phyloP scores from a whole-genome alignment of 2,113 vertebrate genomes.

The Ahaetulla prasina region DNA sequence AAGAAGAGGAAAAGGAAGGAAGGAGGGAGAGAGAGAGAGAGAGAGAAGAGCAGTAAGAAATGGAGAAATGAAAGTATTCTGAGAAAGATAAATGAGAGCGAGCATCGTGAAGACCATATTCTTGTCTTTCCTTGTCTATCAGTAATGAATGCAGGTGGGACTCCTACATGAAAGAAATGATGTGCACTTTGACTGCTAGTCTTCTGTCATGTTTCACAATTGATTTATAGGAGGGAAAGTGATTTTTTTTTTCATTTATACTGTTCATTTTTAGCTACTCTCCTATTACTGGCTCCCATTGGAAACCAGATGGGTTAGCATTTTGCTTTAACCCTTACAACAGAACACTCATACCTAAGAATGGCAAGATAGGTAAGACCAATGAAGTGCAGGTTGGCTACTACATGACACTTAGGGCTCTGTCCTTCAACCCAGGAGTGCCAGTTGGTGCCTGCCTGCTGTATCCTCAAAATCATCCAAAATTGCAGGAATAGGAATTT shows the following conservation, averaged over 20 bases:
- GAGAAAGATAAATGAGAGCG: neutral
- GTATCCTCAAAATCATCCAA: neutral
- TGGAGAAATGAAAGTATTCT: neutral
- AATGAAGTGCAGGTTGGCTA: neutral
- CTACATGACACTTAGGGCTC: neutral
- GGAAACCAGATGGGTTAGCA: neutral
- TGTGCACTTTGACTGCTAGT: neutral
- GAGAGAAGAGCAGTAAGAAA: neutral
- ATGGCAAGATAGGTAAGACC: neutral
- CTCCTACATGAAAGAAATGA: neutral
- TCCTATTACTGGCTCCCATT: neutral
- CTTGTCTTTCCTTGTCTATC: neutral
- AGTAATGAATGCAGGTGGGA: neutral
- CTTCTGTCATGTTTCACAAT: neutral
- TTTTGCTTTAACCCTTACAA: neutral
- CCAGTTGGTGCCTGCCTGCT: neutral
- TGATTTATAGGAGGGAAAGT: neutral
- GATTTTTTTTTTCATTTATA: neutral
- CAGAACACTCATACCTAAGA: neutral
- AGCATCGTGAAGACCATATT: neutral
- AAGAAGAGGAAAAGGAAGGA: neutral
- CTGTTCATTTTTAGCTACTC: neutral
- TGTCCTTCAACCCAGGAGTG: neutral
- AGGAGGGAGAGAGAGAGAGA: neutral
- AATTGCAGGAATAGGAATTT: neutral